Percentiles rank a stretch among this genome's conserved stretches.
Evolutionary conservation across 1,140 invertebrate species (phyloP).

Genomic region (Heterodera carotae): DNA sequence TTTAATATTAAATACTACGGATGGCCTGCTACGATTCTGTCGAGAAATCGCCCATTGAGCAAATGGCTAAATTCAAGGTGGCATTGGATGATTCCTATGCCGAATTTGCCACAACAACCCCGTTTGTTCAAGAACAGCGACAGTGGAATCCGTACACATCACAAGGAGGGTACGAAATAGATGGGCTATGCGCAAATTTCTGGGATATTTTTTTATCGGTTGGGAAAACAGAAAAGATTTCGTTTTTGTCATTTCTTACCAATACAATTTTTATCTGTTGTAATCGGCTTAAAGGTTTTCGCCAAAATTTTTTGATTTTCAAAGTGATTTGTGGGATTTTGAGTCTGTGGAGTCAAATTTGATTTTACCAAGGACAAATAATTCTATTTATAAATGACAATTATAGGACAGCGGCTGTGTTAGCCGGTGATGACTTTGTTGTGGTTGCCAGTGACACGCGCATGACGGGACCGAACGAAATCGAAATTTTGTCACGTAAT

Average conservation of each 20-base stretch:
- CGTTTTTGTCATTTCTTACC: too few relatives aligned
- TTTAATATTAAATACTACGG: neutral
- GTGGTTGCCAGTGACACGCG: slow-evolving; percentile 88
- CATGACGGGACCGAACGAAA: slow-evolving; percentile 76
- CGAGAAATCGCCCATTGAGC: slow-evolving; percentile 12
- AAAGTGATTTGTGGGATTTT: too few relatives aligned
- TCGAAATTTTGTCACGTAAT: slow-evolving; percentile 82
- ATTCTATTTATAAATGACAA: neutral
- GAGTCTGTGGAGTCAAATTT: slow-evolving; percentile 16
- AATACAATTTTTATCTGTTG: too few relatives aligned
- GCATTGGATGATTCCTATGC: slow-evolving; percentile 46
- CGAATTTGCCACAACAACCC: slow-evolving; percentile 46
- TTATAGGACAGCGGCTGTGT: slow-evolving; percentile 72
- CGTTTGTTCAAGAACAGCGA: slow-evolving; percentile 37
- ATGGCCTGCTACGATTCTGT: slow-evolving; percentile 3
- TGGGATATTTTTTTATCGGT: too few relatives aligned
- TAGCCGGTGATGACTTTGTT: slow-evolving; percentile 86
- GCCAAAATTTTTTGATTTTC: too few relatives aligned
- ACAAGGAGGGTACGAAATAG: slow-evolving; percentile 55
- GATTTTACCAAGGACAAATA: neutral
- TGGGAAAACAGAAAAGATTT: too few relatives aligned
- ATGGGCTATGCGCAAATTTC: too few relatives aligned
- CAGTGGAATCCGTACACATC: slow-evolving; percentile 60
- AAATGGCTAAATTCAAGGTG: slow-evolving; percentile 42
- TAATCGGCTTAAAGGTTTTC: too few relatives aligned